Conservation (phyloP, 2,888 invertebrate species). For the Ornithoptera priamus region DNA sequence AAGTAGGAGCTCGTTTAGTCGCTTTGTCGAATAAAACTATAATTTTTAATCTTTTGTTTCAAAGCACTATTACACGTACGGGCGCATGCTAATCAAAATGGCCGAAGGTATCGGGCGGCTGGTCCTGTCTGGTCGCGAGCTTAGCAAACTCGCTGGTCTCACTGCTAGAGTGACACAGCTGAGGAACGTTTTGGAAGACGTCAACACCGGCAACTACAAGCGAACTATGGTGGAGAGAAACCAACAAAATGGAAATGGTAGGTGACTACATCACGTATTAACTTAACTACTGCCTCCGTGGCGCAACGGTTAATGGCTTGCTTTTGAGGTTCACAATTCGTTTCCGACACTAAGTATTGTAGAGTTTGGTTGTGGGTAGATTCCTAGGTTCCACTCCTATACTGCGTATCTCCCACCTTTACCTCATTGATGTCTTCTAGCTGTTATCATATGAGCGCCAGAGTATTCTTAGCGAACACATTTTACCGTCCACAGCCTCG, state of each 20-base stretch:
- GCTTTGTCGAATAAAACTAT: conserved; percentile 26
- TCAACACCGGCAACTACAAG: conserved; percentile 87
- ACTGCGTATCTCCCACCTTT: too few species aligned
- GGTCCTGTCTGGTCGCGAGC: conserved; percentile 95
- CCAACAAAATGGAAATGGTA: conserved; percentile 46
- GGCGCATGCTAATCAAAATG: conserved; percentile 96
- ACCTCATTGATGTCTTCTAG: too few species aligned
- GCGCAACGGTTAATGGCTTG: too few species aligned
- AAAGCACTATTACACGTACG: conserved; percentile 96
- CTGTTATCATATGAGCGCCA: too few species aligned
- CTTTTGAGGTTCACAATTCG: too few species aligned
- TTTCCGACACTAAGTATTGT: too few species aligned
- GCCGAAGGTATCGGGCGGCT: conserved; percentile 98
- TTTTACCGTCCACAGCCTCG: too few species aligned
- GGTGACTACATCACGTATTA: conserved; percentile 18
- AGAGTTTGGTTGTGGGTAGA: too few species aligned
- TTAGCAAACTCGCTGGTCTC: conserved; percentile 96
- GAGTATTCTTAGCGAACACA: too few species aligned
- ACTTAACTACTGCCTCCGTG: too few species aligned
- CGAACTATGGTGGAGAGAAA: conserved; percentile 76
- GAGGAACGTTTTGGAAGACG: conserved; percentile 89
- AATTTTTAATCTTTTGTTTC: neutral
- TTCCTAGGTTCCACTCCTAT: too few species aligned
- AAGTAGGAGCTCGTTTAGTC: neutral
- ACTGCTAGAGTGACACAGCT: conserved; percentile 96